Evolutionary conservation across 2,113 vertebrate genomes (phyloP), one percentile per base, ranked within the genome.

Genomic region (Chloebia gouldiae): DNA sequence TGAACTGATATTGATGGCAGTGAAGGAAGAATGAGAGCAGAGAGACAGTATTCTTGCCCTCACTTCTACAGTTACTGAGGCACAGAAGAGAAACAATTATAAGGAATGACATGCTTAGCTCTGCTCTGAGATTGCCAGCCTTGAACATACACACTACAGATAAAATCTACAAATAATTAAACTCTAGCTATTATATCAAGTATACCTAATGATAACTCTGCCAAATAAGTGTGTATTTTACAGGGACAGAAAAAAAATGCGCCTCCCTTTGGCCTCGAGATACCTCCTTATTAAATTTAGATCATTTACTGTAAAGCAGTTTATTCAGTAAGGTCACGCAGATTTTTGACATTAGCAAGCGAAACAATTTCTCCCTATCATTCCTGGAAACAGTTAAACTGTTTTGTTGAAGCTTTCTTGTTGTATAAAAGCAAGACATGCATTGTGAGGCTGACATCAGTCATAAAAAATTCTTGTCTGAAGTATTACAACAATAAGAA

Each of bases 331-430:
- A 92, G 31, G 71, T 86, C 86, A 78, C 4, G 2, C 76, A 83
- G 82, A 81, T 83, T 93, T 96, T 96, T 95, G 90, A 88, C 68
- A 88, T 92, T 92, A 94, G 6, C 88, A 95, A 90, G 75, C 25
- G 14, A 86, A 95, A 90, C 39, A 10, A 40, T 45, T 80, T 83
- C 37, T 93, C 25, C 37, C 44, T 68, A 88, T 88, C 72, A 39
- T 86, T 96, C 82, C 90, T 95, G 90, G 94, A 96, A 96, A 93
- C 40, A 75, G 80, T 95, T 96, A 81, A 94, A 92, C 20, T 69
- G 49, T 81, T 95, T 92, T 88, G 33, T 56, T 90, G 82, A 81
- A 92, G 28, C 24, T 80, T 95, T 95, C 71, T 90, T 86, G 75
- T 91, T 92, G 44, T 80, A 80, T 92, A 65, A 95, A 96, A 95